These are phyloP conservation scores for Tenthredo scrophulariae DNA, from an alignment of 2,888 invertebrate species.

Conservation along the genomic window DNA sequence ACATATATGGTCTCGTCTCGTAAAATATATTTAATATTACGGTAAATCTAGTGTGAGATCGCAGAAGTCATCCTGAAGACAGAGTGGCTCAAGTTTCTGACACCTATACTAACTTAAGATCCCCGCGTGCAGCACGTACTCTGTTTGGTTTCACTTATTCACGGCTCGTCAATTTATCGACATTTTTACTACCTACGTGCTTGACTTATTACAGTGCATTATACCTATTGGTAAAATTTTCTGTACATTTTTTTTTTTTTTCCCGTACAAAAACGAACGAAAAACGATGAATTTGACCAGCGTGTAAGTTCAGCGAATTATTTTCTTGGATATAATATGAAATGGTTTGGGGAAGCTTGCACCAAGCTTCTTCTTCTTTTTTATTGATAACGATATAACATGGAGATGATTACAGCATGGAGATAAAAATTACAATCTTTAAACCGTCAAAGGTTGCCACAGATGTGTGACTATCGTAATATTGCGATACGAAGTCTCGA, in stretches of 20 bases:
- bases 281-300: no score
- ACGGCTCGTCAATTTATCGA: slow-evolving; percentile 10
- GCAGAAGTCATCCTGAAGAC: background rate
- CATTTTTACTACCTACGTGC: background rate
- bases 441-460: background rate
- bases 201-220: background rate
- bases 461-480: background rate
- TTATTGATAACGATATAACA: background rate
- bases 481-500: background rate
- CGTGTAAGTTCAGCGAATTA: no score
- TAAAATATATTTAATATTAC: background rate
- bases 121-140: background rate
- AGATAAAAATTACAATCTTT: no score
- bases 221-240: background rate
- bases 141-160: slow-evolving; percentile 20
- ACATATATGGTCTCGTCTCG: background rate
- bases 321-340: no score
- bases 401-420: no score
- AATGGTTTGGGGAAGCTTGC: no score
- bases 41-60: background rate
- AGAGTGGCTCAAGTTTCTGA: background rate
- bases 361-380: no score
- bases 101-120: background rate
- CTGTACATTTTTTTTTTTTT: background rate
- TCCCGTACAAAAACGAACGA: background rate